Evolutionary conservation across 2,888 invertebrate species (phyloP).

Genomic region (Antheraea yamamai): DNA sequence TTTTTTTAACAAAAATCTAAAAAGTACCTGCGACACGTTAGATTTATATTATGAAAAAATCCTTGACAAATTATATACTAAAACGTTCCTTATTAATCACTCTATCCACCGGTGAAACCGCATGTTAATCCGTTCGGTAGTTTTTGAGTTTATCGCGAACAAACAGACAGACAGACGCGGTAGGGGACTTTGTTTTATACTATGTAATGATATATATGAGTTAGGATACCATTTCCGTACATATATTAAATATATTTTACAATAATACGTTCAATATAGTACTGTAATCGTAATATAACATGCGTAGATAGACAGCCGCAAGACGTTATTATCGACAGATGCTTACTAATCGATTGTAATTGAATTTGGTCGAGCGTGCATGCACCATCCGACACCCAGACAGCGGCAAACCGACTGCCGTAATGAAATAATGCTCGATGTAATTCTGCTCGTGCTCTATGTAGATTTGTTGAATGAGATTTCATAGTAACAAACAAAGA

Average conservation of each 20-base stretch:
- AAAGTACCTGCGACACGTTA: no score
- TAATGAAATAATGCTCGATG: conserved; percentile 58
- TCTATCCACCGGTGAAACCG: no score
- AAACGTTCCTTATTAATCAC: no score
- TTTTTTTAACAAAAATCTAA: no score
- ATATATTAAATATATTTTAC: not conserved
- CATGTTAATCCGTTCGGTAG: no score
- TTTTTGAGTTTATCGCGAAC: no score
- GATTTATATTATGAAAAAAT: no score
- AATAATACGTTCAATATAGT: not conserved
- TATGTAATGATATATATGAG: no score
- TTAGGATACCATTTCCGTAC: no score
- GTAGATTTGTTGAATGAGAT: not conserved
- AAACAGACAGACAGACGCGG: no score
- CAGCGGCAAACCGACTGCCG: conserved; percentile 40
- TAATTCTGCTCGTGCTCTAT: conserved; percentile 45
- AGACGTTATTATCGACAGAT: conserved; percentile 56
- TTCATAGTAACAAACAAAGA: not conserved
- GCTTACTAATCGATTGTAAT: conserved; percentile 73
- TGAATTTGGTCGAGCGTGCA: conserved; percentile 67
- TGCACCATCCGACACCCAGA: conserved; percentile 56
- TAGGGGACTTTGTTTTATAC: no score
- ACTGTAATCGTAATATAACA: conserved; percentile 7
- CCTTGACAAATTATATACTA: no score
- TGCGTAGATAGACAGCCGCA: conserved; percentile 43